A percentile compares a stretch with the other conserved stretches of the same genome.
Evolutionary conservation across 2,888 invertebrate species (phyloP).

Genomic region (Thyatira batis): DNA sequence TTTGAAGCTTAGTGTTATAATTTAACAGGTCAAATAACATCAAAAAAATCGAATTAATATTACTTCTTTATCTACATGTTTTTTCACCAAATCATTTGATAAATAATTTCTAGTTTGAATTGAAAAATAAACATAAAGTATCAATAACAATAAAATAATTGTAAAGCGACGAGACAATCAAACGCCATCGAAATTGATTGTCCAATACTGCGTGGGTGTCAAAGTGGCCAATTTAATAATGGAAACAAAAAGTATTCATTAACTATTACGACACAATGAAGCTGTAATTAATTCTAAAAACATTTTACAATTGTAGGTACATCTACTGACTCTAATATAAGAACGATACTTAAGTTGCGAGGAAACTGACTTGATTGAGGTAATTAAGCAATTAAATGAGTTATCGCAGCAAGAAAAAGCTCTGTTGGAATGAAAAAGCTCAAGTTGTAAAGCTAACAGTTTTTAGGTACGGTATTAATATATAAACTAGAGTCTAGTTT

Average conservation of each 20-base stretch:
- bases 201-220: conserved; percentile 46
- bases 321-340: not conserved
- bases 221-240: conserved; percentile 50
- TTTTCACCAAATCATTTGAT: not conserved
- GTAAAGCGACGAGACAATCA: conserved; percentile 43
- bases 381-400: not conserved
- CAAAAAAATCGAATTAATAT: conserved; percentile 8
- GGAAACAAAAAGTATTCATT: conserved; percentile 41
- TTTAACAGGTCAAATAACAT: conserved; percentile 13
- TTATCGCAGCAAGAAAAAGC: no score
- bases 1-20: conserved; percentile 11
- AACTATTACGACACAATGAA: conserved; percentile 18
- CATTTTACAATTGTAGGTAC: not conserved
- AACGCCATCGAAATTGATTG: conserved; percentile 39
- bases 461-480: no score
- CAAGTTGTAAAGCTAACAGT: no score
- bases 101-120: not conserved
- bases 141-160: conserved; percentile 34
- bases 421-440: no score
- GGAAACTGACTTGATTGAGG: not conserved
- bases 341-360: not conserved
- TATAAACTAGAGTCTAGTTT: no score
- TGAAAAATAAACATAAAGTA: conserved; percentile 5
- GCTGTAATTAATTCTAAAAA: not conserved
- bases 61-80: no score